Percentiles rank a stretch among this genome's conserved stretches.
These are phyloP conservation scores for Ctenosaura bakeri DNA, from an alignment of 2,797 vertebrate genomes.

Conservation along the genomic window DNA sequence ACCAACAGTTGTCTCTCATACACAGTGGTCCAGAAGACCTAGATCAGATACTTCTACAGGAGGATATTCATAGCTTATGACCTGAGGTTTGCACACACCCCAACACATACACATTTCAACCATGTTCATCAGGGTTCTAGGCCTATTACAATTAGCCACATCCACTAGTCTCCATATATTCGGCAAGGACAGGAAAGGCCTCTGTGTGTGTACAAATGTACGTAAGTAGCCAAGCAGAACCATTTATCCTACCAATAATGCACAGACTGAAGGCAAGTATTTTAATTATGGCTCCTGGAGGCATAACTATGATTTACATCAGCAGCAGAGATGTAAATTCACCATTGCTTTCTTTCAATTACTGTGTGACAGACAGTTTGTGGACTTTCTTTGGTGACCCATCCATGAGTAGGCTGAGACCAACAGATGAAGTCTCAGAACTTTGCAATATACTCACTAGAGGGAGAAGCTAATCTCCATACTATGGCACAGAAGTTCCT, in stretches of 20 bases:
- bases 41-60: not conserved
- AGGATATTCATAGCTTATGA: not conserved
- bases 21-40: not conserved
- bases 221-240: not conserved
- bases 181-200: not conserved
- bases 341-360: not conserved
- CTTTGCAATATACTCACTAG: not conserved
- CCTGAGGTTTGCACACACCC: not conserved
- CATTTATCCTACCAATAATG: not conserved
- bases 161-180: not conserved
- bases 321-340: not conserved
- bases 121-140: not conserved
- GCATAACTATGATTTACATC: not conserved
- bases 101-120: not conserved
- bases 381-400: not conserved
- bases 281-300: not conserved
- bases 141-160: not conserved
- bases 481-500: not conserved
- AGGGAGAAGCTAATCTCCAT: not conserved
- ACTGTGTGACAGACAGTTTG: not conserved
- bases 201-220: not conserved
- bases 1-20: not conserved
- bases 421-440: not conserved
- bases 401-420: not conserved
- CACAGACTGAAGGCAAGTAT: not conserved